Evolutionary conservation across 1,140 invertebrate genomes (phyloP).

Genomic region (Liolophura sinensis): DNA sequence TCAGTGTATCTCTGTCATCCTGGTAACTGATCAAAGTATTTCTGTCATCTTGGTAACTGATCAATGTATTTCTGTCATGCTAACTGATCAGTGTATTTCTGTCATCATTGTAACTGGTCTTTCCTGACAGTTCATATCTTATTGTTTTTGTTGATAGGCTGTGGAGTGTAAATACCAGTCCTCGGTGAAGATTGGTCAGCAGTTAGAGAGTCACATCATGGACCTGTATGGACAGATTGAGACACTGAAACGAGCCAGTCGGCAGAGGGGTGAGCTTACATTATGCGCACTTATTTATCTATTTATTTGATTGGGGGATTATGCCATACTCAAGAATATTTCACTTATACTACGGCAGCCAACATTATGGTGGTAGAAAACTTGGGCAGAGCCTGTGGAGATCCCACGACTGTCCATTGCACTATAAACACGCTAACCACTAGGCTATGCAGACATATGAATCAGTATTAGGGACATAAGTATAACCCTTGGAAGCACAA

Average conservation of each 20-base stretch:
- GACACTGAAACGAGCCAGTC: conserved; percentile 11
- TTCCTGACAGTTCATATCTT: background rate
- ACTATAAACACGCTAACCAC: no score
- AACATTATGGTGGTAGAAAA: no score
- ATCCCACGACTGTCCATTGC: no score
- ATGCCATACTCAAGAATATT: no score
- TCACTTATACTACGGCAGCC: no score
- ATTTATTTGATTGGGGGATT: no score
- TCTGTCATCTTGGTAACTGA: background rate
- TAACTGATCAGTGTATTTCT: background rate
- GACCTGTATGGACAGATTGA: conserved; percentile 35
- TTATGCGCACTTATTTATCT: no score
- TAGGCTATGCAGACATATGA: no score
- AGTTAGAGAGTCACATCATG: conserved; percentile 33
- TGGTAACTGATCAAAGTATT: background rate
- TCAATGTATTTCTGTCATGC: background rate
- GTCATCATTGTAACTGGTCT: background rate
- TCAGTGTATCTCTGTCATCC: background rate
- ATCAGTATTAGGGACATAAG: no score
- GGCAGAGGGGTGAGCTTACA: background rate
- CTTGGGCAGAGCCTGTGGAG: no score
- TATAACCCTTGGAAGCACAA: no score
- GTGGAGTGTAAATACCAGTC: conserved; percentile 40
- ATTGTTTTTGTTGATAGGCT: conserved; percentile 24
- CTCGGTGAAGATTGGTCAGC: conserved; percentile 36